Conservation (phyloP, 2,888 invertebrate species). For the Thyatira batis region DNA sequence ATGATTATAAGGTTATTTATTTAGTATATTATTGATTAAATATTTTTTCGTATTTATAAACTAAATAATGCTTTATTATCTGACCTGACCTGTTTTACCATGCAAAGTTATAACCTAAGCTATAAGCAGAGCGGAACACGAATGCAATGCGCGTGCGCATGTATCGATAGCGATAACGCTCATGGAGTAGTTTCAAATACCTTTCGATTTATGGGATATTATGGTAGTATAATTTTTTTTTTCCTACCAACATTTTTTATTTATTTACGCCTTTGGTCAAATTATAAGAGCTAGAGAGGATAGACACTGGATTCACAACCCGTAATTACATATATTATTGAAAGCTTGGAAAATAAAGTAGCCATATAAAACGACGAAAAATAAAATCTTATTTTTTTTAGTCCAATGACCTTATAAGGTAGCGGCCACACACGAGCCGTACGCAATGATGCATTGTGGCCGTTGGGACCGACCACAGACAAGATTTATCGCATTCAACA, state of each 20-base stretch:
- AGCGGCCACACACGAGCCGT: conserved; percentile 49
- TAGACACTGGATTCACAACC: no score
- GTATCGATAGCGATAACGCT: conserved; percentile 37
- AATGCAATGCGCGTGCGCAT: conserved; percentile 36
- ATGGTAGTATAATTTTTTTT: conserved; percentile 29
- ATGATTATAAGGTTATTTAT: no score
- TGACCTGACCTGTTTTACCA: conserved; percentile 15
- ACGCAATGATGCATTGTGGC: conserved; percentile 47
- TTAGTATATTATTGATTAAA: no score
- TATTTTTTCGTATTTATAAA: no score
- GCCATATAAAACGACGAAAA: no score
- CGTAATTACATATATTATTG: no score
- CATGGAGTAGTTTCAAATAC: background rate
- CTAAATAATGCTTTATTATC: conserved; percentile 10
- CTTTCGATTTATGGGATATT: background rate
- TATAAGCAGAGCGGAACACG: conserved; percentile 29
- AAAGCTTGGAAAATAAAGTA: no score
- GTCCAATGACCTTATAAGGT: conserved; percentile 36
- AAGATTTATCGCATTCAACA: conserved; percentile 53
- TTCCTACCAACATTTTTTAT: no score
- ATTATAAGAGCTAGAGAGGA: no score
- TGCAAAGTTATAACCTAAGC: conserved; percentile 9
- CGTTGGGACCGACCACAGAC: conserved; percentile 36
- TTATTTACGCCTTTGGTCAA: no score
- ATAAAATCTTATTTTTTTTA: conserved; percentile 41